A percentile compares a stretch with the other conserved stretches of the same genome.
These are phyloP conservation scores for Catagonus wagneri DNA, from an alignment of 2,113 vertebrate species.

Conservation along the genomic window DNA sequence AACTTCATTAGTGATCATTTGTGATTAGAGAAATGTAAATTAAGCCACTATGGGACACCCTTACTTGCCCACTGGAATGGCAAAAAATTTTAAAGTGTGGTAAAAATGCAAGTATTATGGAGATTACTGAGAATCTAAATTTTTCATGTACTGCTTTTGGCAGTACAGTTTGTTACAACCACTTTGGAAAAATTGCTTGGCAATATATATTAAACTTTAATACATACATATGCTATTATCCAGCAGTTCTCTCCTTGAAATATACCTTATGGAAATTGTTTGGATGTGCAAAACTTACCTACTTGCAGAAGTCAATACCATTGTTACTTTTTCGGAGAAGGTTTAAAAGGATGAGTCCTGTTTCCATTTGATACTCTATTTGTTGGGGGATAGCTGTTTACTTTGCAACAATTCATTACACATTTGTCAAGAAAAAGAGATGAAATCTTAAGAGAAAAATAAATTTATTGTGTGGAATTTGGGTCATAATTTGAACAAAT, in stretches of 20 bases:
- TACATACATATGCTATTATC: neutral
- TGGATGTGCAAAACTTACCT: neutral
- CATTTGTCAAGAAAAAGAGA: neutral
- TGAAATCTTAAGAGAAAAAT: neutral
- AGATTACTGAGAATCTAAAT: neutral
- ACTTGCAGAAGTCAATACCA: neutral
- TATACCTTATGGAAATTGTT: neutral
- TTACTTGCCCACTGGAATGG: neutral
- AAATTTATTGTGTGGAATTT: neutral
- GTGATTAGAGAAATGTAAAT: neutral
- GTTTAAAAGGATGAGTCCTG: neutral
- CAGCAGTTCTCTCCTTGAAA: neutral
- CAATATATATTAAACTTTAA: neutral
- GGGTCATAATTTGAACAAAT: neutral
- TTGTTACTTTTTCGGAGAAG: neutral
- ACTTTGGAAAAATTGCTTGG: neutral
- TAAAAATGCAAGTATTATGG: neutral
- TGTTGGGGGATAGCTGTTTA: neutral
- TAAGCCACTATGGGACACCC: neutral
- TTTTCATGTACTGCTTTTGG: neutral
- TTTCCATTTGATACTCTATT: neutral
- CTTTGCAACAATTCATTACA: neutral
- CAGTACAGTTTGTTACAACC: neutral
- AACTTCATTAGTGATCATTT: neutral
- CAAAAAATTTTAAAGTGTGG: neutral